phyloP scores from a whole-genome alignment of 2,797 vertebrate species.

The Melanotaenia maccullochi region DNA sequence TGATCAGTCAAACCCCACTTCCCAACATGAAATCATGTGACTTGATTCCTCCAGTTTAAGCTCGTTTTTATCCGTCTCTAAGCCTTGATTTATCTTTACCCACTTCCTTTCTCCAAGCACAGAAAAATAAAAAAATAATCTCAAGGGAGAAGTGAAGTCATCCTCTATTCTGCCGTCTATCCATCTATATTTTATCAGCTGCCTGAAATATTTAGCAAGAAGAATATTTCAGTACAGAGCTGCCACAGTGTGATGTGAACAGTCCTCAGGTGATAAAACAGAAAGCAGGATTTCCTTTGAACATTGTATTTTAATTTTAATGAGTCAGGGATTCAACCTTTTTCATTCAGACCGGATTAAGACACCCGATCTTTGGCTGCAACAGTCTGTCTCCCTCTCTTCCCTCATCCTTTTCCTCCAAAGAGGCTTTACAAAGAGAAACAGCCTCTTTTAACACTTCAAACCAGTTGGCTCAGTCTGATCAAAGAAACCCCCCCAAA shows the following conservation, averaged over 20 bases:
- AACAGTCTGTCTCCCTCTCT: slow-evolving; percentile 10
- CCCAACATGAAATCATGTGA: neutral
- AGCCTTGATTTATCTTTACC: slow-evolving; percentile 9
- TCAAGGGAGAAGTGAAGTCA: slow-evolving; percentile 41
- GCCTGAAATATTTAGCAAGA: slow-evolving; percentile 60
- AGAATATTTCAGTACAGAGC: slow-evolving; percentile 25
- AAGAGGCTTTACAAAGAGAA: slow-evolving; percentile 21
- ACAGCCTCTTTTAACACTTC: slow-evolving; percentile 15
- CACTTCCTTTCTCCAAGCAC: neutral
- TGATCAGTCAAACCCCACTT: slow-evolving; percentile 50
- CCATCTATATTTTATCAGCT: slow-evolving; percentile 53
- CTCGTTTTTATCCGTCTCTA: neutral
- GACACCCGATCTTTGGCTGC: slow-evolving; percentile 1
- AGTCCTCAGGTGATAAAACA: slow-evolving; percentile 41
- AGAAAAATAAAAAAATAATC: slow-evolving; percentile 49
- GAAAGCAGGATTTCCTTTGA: slow-evolving; percentile 28
- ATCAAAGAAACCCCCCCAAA: slow-evolving; percentile 11
- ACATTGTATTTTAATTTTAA: slow-evolving; percentile 52
- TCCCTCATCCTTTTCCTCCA: slow-evolving; percentile 14
- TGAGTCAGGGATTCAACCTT: neutral
- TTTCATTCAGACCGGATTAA: slow-evolving; percentile 19
- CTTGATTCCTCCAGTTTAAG: neutral
- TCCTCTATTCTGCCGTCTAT: slow-evolving; percentile 41
- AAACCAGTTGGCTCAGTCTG: slow-evolving; percentile 12
- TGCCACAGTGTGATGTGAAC: slow-evolving; percentile 3